These are phyloP conservation scores for Galago senegalensis DNA, from an alignment of 2,797 vertebrate genomes.

Conservation along the genomic window DNA sequence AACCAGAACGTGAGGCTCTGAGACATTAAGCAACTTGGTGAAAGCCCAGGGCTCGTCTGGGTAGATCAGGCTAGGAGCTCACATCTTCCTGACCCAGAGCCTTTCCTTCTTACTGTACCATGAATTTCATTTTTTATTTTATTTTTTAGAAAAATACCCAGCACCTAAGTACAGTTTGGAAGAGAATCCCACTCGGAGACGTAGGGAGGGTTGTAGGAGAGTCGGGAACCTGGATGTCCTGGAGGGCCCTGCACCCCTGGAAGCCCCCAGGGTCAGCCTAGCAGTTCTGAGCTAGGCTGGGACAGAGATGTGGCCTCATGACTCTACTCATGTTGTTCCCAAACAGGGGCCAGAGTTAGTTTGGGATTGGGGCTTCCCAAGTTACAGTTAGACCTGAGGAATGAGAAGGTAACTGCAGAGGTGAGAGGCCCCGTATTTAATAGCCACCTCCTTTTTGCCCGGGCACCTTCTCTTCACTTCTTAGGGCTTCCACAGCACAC, in stretches of 20 bases:
- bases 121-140: neutral
- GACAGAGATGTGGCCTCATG: accelerated
- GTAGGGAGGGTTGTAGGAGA: neutral
- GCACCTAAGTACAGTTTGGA: neutral
- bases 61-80: neutral
- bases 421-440: neutral
- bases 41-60: neutral
- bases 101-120: neutral
- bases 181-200: neutral
- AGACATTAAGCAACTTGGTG: neutral
- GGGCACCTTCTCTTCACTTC: accelerated
- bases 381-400: neutral
- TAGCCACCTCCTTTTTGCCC: neutral
- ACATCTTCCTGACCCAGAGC: neutral
- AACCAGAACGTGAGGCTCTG: neutral
- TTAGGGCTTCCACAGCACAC: neutral
- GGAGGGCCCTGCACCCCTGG: neutral
- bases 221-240: neutral
- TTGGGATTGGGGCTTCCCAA: too few relatives aligned
- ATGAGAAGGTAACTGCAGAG: neutral
- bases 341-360: neutral
- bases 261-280: neutral
- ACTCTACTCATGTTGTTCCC: neutral
- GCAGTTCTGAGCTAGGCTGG: neutral
- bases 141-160: neutral